Conservation (phyloP, 2,888 invertebrate species). For the Dusona sp. region DNA sequence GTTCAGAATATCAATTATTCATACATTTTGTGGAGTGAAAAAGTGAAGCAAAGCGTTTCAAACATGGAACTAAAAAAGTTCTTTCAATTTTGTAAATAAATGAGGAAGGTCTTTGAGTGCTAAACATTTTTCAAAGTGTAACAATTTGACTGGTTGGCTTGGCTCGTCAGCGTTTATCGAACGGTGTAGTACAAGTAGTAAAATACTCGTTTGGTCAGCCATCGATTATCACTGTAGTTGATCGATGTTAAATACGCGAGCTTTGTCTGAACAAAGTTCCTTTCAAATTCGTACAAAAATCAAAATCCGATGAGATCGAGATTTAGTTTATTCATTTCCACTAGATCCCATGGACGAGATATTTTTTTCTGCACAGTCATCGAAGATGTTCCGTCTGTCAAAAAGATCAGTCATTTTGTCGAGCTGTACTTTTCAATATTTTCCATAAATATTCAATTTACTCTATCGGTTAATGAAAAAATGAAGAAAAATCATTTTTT, state of each 20-base stretch:
- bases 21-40: too few relatives aligned
- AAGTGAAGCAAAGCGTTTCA: too few relatives aligned
- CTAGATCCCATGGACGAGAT: background rate
- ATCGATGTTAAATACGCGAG: background rate
- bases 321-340: background rate
- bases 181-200: slow-evolving; percentile 70
- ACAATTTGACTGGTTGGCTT: background rate
- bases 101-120: background rate
- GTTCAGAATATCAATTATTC: too few relatives aligned
- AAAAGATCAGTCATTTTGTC: background rate
- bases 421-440: background rate
- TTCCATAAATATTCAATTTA: background rate
- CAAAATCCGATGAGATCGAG: background rate
- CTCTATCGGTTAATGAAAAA: background rate
- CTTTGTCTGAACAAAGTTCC: background rate
- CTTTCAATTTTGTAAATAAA: background rate
- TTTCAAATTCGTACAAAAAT: background rate
- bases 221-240: slow-evolving; percentile 29
- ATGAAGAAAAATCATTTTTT: background rate
- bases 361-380: background rate
- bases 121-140: background rate
- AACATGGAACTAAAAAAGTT: background rate
- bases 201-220: slow-evolving; percentile 73
- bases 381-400: background rate
- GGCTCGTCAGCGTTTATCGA: background rate